These are phyloP conservation scores for Kradibia gibbosae DNA, from an alignment of 1,140 invertebrate genomes.

Conservation along the genomic window DNA sequence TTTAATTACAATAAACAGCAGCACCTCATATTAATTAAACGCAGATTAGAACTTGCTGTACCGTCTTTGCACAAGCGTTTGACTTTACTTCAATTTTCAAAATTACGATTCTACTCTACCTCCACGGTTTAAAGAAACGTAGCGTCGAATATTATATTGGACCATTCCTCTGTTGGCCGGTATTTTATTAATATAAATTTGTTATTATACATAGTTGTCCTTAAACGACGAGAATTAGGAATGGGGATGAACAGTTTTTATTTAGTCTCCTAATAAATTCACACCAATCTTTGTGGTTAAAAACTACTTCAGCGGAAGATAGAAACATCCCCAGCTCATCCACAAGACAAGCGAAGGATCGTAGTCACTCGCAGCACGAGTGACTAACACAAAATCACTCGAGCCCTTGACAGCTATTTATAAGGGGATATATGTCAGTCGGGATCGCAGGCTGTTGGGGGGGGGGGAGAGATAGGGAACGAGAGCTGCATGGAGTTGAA, in stretches of 20 bases:
- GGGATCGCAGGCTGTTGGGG: neutral
- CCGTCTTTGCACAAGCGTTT: slow-evolving; percentile 16
- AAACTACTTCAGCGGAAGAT: neutral
- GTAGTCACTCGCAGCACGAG: slow-evolving; percentile 32
- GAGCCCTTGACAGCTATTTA: slow-evolving; percentile 41
- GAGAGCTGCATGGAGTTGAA: neutral
- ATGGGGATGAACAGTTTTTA: neutral
- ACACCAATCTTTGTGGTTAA: neutral
- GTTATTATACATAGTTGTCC: neutral
- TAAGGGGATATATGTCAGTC: too few species aligned
- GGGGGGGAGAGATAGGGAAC: neutral
- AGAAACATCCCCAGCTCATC: neutral
- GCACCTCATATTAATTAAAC: neutral
- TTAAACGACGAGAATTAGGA: neutral
- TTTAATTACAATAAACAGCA: neutral
- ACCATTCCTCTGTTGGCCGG: neutral
- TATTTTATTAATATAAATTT: neutral
- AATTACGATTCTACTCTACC: neutral
- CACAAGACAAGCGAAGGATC: neutral
- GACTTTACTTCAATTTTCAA: neutral
- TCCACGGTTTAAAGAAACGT: neutral
- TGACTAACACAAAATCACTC: slow-evolving; percentile 69
- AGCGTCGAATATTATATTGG: neutral
- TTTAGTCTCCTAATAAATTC: neutral
- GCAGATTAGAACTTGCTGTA: slow-evolving; percentile 23